A percentile compares a stretch with the other conserved stretches of the same genome.
These are phyloP conservation scores for Agrenia bidenticulata DNA, from an alignment of 2,888 invertebrate species.

Conservation along the genomic window DNA sequence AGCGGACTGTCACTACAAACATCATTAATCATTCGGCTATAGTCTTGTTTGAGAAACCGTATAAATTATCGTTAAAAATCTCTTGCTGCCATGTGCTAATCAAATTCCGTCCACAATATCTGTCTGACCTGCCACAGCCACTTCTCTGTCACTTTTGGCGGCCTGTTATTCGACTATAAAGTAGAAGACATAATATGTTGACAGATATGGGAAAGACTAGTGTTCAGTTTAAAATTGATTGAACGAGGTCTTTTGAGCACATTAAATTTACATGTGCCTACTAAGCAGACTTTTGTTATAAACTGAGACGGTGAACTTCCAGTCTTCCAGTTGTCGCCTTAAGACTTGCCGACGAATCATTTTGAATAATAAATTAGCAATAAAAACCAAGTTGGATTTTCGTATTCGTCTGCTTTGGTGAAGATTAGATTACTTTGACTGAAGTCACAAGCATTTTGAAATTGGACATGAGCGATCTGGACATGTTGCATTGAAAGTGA, in stretches of 20 bases:
- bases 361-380: slow-evolving; percentile 31
- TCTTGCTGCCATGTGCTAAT: slow-evolving; percentile 4
- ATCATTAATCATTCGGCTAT: background rate
- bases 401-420: background rate
- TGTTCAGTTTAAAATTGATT: no score
- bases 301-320: background rate
- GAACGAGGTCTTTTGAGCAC: no score
- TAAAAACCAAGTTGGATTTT: slow-evolving; percentile 22
- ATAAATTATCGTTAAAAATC: background rate
- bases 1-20: background rate
- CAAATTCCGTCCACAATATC: background rate
- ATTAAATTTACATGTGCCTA: no score
- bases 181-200: no score
- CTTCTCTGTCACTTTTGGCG: no score
- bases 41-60: background rate
- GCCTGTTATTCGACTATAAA: no score
- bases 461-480: background rate
- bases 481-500: no score
- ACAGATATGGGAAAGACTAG: no score
- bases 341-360: slow-evolving; percentile 19
- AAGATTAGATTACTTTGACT: slow-evolving; percentile 20
- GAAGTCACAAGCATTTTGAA: background rate
- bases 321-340: background rate
- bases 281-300: no score
- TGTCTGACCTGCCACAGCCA: background rate